Percentiles rank a stretch among this genome's conserved stretches.
phyloP scores from a whole-genome alignment of 2,113 vertebrate species.

The Nycticorax nycticorax region DNA sequence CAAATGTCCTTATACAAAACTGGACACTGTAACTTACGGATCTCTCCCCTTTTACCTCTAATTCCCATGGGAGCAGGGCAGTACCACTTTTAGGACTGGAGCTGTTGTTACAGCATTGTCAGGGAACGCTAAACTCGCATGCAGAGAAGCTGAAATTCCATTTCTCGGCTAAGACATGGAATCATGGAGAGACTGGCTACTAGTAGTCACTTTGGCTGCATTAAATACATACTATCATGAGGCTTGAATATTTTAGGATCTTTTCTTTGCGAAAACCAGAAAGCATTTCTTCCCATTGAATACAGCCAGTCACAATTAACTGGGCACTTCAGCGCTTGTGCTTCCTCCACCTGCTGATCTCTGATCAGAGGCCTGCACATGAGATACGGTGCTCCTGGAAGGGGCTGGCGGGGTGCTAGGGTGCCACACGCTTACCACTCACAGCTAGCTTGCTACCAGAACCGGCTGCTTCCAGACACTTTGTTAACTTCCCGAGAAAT shows the following conservation, averaged over 20 bases:
- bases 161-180: neutral
- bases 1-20: neutral
- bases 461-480: neutral
- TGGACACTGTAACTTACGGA: neutral
- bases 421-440: neutral
- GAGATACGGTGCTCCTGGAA: slow-evolving; percentile 1
- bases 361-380: neutral
- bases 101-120: neutral
- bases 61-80: neutral
- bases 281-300: slow-evolving; percentile 20
- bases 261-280: neutral
- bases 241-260: slow-evolving; percentile 5
- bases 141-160: neutral
- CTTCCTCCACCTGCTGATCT: slow-evolving; percentile 45
- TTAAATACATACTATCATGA: neutral
- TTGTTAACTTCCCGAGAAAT: neutral
- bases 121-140: neutral
- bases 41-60: neutral
- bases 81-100: too few species aligned
- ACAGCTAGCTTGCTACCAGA: neutral
- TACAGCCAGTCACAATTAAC: slow-evolving; percentile 35
- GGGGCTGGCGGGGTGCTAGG: neutral
- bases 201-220: neutral
- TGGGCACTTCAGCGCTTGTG: neutral
- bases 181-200: neutral